Evolutionary conservation across 2,888 invertebrate species (phyloP).

Genomic region (Cataglyphis altisquamis): DNA sequence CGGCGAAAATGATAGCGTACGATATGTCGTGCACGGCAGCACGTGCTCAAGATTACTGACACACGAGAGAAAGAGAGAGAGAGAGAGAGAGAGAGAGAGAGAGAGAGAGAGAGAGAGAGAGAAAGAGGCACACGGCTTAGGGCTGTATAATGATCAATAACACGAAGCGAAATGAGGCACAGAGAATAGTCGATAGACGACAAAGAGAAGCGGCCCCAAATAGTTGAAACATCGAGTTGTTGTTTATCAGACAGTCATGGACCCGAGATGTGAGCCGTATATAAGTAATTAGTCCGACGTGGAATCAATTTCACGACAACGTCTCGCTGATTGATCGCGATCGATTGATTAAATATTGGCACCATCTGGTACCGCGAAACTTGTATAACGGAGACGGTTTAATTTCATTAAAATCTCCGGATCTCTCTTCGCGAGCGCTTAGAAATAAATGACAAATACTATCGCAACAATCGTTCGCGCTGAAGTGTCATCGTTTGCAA

Average conservation of each 20-base stretch:
- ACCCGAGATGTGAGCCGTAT: conserved; percentile 17
- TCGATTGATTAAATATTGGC: conserved; percentile 34
- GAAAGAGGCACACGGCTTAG: neutral
- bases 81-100: neutral
- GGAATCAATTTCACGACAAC: conserved; percentile 1
- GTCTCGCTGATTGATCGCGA: conserved; percentile 26
- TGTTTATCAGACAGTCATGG: conserved; percentile 1
- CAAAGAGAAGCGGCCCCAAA: neutral
- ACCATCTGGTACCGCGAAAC: neutral
- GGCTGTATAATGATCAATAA: conserved; percentile 50
- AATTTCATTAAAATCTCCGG: conserved; percentile 46
- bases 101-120: neutral
- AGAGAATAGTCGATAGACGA: neutral
- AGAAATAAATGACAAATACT: conserved; percentile 17
- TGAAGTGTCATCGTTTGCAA: neutral
- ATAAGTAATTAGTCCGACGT: conserved; percentile 14
- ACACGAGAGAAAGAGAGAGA: neutral
- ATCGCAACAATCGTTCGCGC: neutral
- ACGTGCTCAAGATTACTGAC: conserved; percentile 40
- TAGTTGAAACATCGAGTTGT: conserved; percentile 12
- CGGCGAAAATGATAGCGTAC: conserved; percentile 29
- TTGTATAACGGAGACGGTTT: neutral
- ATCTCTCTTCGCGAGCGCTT: neutral
- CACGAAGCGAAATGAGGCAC: conserved; percentile 18
- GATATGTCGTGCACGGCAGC: conserved; percentile 32